phyloP scores from a whole-genome alignment of 2,888 invertebrate genomes.

The Bedellia somnulentella region DNA sequence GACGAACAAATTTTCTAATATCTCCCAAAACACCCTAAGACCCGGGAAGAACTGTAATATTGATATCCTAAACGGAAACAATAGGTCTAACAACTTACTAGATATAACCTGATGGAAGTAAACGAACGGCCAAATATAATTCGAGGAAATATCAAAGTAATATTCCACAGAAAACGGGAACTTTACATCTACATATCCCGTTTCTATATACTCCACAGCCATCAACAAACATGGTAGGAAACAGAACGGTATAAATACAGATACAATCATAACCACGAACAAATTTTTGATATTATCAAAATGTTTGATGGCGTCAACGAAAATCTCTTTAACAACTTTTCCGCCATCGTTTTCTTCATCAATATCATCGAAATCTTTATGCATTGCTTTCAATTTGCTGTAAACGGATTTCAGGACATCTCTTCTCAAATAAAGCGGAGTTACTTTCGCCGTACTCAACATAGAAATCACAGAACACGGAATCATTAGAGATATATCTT shows the following conservation, averaged over 20 bases:
- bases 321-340: conserved; percentile 11
- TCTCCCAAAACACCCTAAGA: too few species aligned
- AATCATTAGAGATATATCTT: conserved; percentile 22
- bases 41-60: too few species aligned
- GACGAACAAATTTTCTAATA: too few species aligned
- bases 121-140: conserved; percentile 17
- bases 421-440: conserved; percentile 19
- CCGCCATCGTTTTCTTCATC: conserved; percentile 6
- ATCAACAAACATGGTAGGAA: conserved; percentile 21
- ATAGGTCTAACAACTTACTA: conserved; percentile 19
- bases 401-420: conserved; percentile 16
- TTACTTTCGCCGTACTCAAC: conserved; percentile 21
- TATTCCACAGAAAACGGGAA: conserved; percentile 28
- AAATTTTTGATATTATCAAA: conserved; percentile 17
- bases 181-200: conserved; percentile 16
- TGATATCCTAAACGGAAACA: too few species aligned
- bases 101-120: conserved; percentile 28
- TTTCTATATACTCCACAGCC: conserved; percentile 17
- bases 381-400: conserved; percentile 21
- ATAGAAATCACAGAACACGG: conserved; percentile 26
- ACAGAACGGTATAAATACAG: conserved; percentile 21
- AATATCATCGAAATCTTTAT: conserved; percentile 14
- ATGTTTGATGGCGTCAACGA: conserved; percentile 16
- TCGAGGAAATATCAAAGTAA: conserved; percentile 22
- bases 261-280: conserved; percentile 13